phyloP scores from a whole-genome alignment of 2,797 vertebrate species.

The Gephyroberyx darwinii region DNA sequence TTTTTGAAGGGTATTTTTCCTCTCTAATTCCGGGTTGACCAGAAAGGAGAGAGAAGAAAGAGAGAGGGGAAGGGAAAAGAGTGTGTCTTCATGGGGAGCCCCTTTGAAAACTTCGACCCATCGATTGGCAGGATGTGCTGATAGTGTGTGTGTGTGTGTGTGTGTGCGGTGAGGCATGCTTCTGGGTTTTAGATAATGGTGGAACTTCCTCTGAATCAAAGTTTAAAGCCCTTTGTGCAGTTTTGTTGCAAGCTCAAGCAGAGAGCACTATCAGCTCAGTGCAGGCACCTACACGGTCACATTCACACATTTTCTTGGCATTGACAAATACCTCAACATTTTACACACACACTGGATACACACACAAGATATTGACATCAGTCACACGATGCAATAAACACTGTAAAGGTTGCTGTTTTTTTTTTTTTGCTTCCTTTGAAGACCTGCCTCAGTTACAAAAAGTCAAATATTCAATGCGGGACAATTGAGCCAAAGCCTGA shows the following conservation, averaged over 20 bases:
- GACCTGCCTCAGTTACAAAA: not conserved
- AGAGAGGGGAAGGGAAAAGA: slow-evolving; percentile 17
- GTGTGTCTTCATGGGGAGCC: not conserved
- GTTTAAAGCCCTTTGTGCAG: slow-evolving; percentile 39
- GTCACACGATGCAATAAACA: slow-evolving; percentile 10
- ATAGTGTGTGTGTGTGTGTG: slow-evolving; percentile 33
- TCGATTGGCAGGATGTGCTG: slow-evolving; percentile 53
- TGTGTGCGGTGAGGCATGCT: slow-evolving; percentile 43
- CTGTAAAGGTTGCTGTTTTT: slow-evolving; percentile 1
- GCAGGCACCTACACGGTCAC: slow-evolving; percentile 52
- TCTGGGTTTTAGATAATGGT: slow-evolving; percentile 58
- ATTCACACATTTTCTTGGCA: slow-evolving; percentile 26
- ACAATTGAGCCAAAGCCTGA: not conserved
- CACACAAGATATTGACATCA: slow-evolving; percentile 7
- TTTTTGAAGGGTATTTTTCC: slow-evolving; percentile 51
- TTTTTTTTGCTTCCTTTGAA: slow-evolving; percentile 8
- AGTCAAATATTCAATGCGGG: not conserved
- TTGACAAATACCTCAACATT: slow-evolving; percentile 15
- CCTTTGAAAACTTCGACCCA: slow-evolving; percentile 47
- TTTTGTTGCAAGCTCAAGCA: slow-evolving; percentile 44
- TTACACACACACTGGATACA: not conserved
- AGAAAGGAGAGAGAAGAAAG: slow-evolving; percentile 17
- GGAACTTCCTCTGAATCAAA: slow-evolving; percentile 51
- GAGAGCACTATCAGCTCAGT: slow-evolving; percentile 57
- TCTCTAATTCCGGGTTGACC: slow-evolving; percentile 22